A percentile compares a stretch with the other conserved stretches of the same genome.
Conservation (phyloP, 2,888 invertebrate genomes). For the Agapostemon virescens region DNA sequence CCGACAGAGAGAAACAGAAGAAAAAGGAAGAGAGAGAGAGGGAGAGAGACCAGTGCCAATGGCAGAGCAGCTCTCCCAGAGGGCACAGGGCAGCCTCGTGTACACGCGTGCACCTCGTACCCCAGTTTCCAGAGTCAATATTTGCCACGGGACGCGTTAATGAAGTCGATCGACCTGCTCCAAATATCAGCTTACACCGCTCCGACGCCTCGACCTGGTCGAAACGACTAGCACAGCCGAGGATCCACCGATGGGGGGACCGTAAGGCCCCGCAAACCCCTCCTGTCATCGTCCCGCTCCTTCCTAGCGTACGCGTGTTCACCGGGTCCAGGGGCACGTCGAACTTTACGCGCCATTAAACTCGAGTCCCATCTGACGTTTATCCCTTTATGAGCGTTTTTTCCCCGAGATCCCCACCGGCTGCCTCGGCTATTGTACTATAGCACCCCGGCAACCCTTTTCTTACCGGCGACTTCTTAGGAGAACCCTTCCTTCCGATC, state of each 20-base stretch:
- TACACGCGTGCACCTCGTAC: constrained; percentile 62
- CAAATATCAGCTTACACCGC: constrained; percentile 66
- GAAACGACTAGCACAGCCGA: constrained; percentile 9
- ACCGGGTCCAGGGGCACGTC: constrained; percentile 57
- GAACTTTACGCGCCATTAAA: constrained; percentile 79
- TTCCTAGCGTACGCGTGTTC: constrained; percentile 33
- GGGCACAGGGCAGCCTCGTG: not conserved
- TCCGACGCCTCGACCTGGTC: constrained; percentile 16
- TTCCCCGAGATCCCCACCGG: constrained; percentile 42
- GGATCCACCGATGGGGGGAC: not conserved
- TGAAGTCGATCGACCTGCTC: constrained; percentile 76
- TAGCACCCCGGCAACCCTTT: constrained; percentile 59
- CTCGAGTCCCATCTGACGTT: constrained; percentile 75
- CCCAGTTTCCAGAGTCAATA: constrained; percentile 78
- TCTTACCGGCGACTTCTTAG: constrained; percentile 37
- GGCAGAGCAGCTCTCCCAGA: too few relatives aligned
- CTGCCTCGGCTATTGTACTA: constrained; percentile 47
- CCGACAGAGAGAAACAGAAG: too few relatives aligned
- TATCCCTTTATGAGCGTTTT: constrained; percentile 71
- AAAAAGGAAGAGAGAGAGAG: not conserved
- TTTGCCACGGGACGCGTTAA: constrained; percentile 77
- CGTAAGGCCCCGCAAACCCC: constrained; percentile 26
- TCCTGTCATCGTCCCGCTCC: constrained; percentile 52
- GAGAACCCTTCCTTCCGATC: not conserved
- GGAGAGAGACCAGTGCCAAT: not conserved